phyloP scores from a whole-genome alignment of 1,140 invertebrate genomes.

The Cylas formicarius region DNA sequence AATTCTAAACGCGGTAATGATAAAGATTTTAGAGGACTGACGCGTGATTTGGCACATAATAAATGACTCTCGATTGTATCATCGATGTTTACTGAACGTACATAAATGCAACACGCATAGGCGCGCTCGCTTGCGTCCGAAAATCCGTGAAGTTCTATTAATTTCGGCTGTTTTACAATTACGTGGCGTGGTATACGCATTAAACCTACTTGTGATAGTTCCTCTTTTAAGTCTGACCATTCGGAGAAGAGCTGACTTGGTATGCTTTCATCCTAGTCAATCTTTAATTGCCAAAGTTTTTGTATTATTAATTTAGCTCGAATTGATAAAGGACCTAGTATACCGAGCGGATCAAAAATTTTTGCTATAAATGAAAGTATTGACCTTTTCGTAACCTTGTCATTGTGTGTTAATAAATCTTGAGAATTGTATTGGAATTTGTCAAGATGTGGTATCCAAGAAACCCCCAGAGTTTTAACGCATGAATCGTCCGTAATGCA shows the following conservation, averaged over 20 bases:
- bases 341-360: conserved; percentile 37
- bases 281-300: conserved; percentile 34
- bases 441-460: conserved; percentile 29
- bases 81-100: conserved; percentile 3
- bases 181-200: conserved; percentile 24
- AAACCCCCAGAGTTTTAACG: conserved; percentile 32
- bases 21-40: conserved; percentile 36
- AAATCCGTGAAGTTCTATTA: conserved; percentile 35
- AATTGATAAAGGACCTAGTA: conserved; percentile 34
- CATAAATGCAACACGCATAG: conserved; percentile 35
- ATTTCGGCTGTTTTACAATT: conserved; percentile 6
- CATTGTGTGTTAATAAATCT: conserved; percentile 9
- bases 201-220: conserved; percentile 13
- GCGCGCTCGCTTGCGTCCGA: conserved; percentile 32
- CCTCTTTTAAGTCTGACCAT: conserved; percentile 18
- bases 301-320: conserved; percentile 42
- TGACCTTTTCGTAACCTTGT: conserved; percentile 29
- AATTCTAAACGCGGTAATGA: conserved; percentile 37
- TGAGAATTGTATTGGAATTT: conserved; percentile 31
- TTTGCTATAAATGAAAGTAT: conserved; percentile 31
- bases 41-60: conserved; percentile 34
- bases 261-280: conserved; percentile 42
- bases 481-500: conserved; percentile 5
- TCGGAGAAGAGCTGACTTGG: conserved; percentile 22
- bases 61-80: conserved; percentile 3